phyloP scores from a whole-genome alignment of 2,113 vertebrate genomes.

The Otolemur garnettii region DNA sequence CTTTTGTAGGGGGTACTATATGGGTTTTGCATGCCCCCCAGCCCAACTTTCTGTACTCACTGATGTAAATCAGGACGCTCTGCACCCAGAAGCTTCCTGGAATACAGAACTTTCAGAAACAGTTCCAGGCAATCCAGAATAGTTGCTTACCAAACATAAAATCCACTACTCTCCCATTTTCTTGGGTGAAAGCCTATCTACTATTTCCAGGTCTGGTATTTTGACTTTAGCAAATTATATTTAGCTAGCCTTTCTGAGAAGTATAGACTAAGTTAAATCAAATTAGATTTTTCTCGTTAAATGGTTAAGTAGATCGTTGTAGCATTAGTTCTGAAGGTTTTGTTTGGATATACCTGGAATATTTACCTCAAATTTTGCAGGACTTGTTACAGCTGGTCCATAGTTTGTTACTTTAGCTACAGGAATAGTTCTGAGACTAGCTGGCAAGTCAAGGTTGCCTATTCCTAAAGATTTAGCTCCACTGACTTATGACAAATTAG shows the following conservation, averaged over 20 bases:
- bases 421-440: conserved; percentile 86
- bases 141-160: background rate
- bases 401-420: conserved; percentile 72
- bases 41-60: background rate
- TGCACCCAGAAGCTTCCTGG: background rate
- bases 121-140: background rate
- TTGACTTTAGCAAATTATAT: background rate
- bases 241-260: background rate
- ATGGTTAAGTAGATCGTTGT: background rate
- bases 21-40: background rate
- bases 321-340: background rate
- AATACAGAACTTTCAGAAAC: background rate
- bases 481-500: conserved; percentile 81
- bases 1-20: background rate
- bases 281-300: background rate
- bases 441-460: conserved; percentile 89
- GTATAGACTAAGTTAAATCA: background rate
- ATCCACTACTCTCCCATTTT: conserved; percentile 46
- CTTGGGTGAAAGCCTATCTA: background rate
- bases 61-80: background rate
- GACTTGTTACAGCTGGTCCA: conserved; percentile 11
- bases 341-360: background rate
- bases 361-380: conserved; percentile 69
- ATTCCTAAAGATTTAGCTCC: conserved; percentile 90
- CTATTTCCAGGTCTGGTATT: background rate